Conservation (phyloP, 2,113 vertebrate species). For the Daphoenositta chrysoptera region DNA sequence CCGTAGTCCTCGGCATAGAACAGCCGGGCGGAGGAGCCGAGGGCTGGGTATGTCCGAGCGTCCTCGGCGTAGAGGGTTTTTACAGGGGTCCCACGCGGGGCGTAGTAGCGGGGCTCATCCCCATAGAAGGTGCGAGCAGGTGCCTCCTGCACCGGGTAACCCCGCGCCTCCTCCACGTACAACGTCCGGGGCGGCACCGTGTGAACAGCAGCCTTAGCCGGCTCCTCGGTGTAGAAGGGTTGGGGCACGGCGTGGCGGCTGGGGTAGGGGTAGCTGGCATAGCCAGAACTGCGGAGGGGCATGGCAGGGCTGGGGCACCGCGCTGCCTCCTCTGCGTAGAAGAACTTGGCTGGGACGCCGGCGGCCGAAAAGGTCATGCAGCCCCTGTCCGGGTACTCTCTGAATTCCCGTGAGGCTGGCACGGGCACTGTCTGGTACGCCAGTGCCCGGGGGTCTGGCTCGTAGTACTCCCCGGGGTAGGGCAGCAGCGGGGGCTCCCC, state of each 20-base stretch:
- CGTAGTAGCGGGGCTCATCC: constrained; percentile 70
- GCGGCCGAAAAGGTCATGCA: constrained; percentile 81
- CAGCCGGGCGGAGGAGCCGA: constrained; percentile 61
- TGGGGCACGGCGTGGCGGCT: neutral
- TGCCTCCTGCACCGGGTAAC: constrained; percentile 79
- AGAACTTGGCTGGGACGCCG: constrained; percentile 85
- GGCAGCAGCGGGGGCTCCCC: constrained; percentile 80
- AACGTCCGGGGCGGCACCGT: constrained; percentile 67
- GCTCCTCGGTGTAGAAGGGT: constrained; percentile 51
- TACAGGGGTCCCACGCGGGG: constrained; percentile 66
- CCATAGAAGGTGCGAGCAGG: constrained; percentile 77
- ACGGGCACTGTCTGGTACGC: constrained; percentile 77
- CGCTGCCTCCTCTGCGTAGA: constrained; percentile 83
- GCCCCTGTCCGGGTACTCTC: constrained; percentile 77
- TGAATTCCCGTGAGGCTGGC: constrained; percentile 70
- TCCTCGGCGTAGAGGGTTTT: constrained; percentile 78
- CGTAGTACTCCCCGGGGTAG: constrained; percentile 70
- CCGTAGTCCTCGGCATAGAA: constrained; percentile 81
- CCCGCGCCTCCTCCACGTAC: constrained; percentile 78
- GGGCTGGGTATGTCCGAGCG: constrained; percentile 68
- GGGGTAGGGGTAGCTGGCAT: constrained; percentile 50
- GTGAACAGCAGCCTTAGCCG: constrained; percentile 31
- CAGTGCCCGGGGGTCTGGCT: constrained; percentile 71
- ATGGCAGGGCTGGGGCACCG: constrained; percentile 68
- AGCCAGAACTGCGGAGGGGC: constrained; percentile 56